Conservation (phyloP, 2,113 vertebrate genomes). For the Callaeas wilsoni region DNA sequence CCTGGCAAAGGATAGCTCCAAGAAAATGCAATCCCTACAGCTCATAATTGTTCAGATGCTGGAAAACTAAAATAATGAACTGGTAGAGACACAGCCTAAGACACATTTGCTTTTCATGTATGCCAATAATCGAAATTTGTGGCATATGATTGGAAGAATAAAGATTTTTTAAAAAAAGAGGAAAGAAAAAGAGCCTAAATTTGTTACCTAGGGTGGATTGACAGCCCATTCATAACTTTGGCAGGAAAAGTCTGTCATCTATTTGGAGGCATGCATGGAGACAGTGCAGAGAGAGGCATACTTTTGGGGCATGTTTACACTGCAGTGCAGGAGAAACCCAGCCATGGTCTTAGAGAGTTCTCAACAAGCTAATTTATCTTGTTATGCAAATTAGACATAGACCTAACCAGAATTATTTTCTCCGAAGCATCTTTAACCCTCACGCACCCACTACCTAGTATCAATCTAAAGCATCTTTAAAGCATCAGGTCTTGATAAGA, state of each 20-base stretch:
- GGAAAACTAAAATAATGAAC: neutral
- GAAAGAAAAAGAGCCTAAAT: neutral
- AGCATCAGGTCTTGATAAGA: neutral
- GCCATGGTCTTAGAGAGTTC: neutral
- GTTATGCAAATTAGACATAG: neutral
- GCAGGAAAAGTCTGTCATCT: neutral
- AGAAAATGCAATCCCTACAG: neutral
- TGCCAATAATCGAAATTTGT: neutral
- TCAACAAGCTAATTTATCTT: neutral
- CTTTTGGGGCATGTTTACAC: neutral
- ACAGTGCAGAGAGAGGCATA: neutral
- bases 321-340: neutral
- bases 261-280: neutral
- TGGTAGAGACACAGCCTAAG: neutral
- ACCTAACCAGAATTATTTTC: neutral
- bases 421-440: neutral
- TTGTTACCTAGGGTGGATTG: neutral
- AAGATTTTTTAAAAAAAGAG: neutral
- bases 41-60: neutral
- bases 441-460: neutral
- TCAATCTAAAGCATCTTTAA: neutral
- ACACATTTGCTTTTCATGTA: neutral
- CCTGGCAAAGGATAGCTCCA: neutral
- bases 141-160: neutral
- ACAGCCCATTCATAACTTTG: neutral